Percentiles rank a stretch among this genome's conserved stretches.
phyloP scores from a whole-genome alignment of 2,888 invertebrate genomes.

The Salticus scenicus region DNA sequence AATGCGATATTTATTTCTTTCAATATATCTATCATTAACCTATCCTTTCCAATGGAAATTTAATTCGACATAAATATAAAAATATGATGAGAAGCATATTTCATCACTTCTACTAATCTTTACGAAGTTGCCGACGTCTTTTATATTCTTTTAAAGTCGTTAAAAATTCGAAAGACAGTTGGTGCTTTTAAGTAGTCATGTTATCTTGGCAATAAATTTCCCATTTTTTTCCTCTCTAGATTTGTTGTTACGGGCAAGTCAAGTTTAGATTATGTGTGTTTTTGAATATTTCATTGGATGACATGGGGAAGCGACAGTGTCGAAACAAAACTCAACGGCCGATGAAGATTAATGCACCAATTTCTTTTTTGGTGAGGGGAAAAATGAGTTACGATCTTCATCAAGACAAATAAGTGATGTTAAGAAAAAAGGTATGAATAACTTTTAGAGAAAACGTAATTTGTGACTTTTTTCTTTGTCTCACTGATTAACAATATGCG shows the following conservation, averaged over 20 bases:
- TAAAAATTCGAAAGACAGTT: conserved; percentile 30
- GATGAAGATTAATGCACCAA: not conserved
- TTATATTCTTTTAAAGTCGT: not conserved
- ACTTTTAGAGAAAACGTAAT: too few species aligned
- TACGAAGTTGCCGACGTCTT: conserved; percentile 16
- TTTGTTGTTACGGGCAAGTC: conserved; percentile 40
- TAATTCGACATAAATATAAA: conserved; percentile 54
- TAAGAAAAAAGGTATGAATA: not conserved
- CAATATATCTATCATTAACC: conserved; percentile 55
- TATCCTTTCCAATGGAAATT: conserved; percentile 47
- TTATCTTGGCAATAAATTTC: conserved; percentile 41
- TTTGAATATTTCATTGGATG: conserved; percentile 63
- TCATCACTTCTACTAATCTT: conserved; percentile 57
- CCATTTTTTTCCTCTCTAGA: conserved; percentile 14
- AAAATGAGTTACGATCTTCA: too few species aligned
- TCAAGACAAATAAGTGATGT: too few species aligned
- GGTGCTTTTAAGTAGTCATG: conserved; percentile 56
- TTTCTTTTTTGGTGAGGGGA: too few species aligned
- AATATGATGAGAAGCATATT: conserved; percentile 39
- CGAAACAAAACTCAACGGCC: not conserved
- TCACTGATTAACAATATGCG: too few species aligned
- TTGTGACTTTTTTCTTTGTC: too few species aligned
- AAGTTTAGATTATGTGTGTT: conserved; percentile 57
- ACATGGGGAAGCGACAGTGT: conserved; percentile 18
- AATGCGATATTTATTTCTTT: conserved; percentile 47